Base-by-base conservation (phyloP, 2,888 invertebrate genomes). In the Alcis repandata region DNA sequence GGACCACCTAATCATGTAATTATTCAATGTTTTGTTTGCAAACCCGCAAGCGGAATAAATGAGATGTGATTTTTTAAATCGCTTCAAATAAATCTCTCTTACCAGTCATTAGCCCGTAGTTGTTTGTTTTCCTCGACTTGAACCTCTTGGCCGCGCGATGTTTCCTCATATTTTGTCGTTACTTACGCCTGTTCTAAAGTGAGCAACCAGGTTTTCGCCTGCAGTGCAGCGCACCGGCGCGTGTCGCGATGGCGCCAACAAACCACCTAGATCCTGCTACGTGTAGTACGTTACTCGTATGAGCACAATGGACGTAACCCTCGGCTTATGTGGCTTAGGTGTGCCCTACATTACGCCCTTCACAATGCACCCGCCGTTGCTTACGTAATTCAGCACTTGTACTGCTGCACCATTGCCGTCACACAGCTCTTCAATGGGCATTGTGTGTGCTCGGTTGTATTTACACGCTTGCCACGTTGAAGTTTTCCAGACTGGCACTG, bases 321-420 rank as follows among this genome's bases (percentile, higher is more conserved):
- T 72, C 64, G 51, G 70, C 72, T 73, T 73, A 77, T 63, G 54
- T 53, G 22, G 51, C 63, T 58, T 62, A 63, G 70, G 72, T 70
- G 73, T 74, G 79, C 75, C 79, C 82, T 78, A 82, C 77, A 80
- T 81, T 73, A 74, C 74, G 73, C 80, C 79, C 80, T 79, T 79
- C 77, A 74, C 77, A 77, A 73, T 79, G 79, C 76, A 76, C 72
- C 75, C 69, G 68, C 68, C 69, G 67, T 73, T 76, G 72, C 76
- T 76, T 76, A 78, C 70, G 74, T 75, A 78, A 76, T 70, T 57
- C 66, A 73, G 74, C 77, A 77, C 72, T 73, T 79, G 71, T 75
- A 69, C 54, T 61, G 75, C 73, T 79, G 74, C 74, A 48, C 53
- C 38, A 32, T 48, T 17, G 27, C 49, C 43, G 22, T 51, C 36